Evolutionary conservation across 1,140 invertebrate genomes (phyloP), one percentile per base, ranked within the genome.

Genomic region (Diachasma alloeum): DNA sequence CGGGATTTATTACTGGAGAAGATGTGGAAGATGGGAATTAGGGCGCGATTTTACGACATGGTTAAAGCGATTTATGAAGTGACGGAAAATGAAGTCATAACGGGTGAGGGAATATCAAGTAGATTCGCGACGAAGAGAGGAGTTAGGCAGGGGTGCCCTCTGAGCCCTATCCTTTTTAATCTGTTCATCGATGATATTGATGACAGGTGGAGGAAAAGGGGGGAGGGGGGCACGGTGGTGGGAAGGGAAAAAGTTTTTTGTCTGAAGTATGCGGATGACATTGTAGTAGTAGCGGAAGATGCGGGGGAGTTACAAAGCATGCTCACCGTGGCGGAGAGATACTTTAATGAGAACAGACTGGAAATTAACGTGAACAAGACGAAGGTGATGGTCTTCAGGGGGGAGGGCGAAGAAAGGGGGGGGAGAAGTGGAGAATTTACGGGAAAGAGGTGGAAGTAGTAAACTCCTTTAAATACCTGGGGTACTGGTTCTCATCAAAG

Each of bases 401-500:
- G 11, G 6, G 44, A 17, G 13, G 13, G 36, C 11, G 9, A 13
- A 10, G 13, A 13, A n/a, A n/a, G 36, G 24, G 19, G n/a, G n/a
- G n/a, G 26, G 56, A 36, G 37, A 31, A 19, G 26, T 59, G 31
- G 24, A 26, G 31, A 15, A 68, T 48, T 48, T 13, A 53, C 13
- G 72, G 46, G 8, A 10, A 26, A 22, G 53, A 17, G 3, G 66
- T 26, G 22, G 44, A 24, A 15, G n/a, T 66, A 3, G 73, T 75
- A 13, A 53, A 72, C 15, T 5, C n/a, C 1, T 72, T 72, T 56
- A 53, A 39, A 56, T 72, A 73, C 36, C 39, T 73, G 11, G 72
- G 72, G 1, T 73, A 37, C n/a, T 73, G 72, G 72, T 73, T 73
- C 53, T 39, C 53, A 13, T 39, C 48, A 6, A 39, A 42, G 17